A percentile compares a stretch with the other conserved stretches of the same genome.
Conservation (phyloP, 2,797 vertebrate genomes). For the Xiphorhynchus erythropygius region DNA sequence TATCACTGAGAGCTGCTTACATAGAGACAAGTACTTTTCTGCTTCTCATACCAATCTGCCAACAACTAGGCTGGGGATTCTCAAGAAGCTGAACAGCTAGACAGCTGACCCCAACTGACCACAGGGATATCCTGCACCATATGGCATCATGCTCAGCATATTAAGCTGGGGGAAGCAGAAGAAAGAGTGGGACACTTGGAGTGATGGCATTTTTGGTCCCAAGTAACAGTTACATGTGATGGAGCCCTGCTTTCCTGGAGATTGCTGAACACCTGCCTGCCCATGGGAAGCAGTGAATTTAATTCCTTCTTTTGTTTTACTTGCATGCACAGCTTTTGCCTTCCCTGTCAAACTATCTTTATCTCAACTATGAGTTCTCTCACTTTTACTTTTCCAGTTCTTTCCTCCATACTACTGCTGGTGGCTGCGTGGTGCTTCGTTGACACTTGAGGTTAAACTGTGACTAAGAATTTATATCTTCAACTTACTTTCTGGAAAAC, state of each 20-base stretch:
- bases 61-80: background rate
- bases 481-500: background rate
- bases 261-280: background rate
- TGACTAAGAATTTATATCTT: background rate
- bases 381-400: background rate
- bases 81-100: background rate
- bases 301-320: background rate
- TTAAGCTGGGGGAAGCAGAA: background rate
- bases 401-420: background rate
- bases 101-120: background rate
- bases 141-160: background rate
- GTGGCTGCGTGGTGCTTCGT: background rate
- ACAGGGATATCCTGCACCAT: background rate
- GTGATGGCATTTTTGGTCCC: background rate
- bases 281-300: background rate
- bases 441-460: background rate
- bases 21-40: background rate
- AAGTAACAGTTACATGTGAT: background rate
- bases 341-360: background rate
- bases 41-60: background rate
- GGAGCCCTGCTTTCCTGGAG: background rate
- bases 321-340: background rate
- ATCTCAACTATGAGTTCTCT: background rate
- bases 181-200: background rate
- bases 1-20: background rate